Evolutionary conservation across 2,888 invertebrate genomes (phyloP).

Genomic region (Noctua fimbriata): DNA sequence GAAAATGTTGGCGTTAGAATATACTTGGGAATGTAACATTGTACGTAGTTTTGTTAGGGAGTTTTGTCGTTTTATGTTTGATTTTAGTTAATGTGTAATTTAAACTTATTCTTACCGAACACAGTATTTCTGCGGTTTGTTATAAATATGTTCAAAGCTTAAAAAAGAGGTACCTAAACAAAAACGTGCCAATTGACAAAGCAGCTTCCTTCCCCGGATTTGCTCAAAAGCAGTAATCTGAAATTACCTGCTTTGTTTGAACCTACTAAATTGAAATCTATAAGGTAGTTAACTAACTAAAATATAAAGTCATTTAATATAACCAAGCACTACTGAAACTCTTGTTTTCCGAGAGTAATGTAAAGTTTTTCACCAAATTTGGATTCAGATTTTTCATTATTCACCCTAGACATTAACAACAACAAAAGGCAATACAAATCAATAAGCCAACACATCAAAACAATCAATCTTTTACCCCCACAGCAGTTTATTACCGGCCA

Average conservation of each 20-base stretch:
- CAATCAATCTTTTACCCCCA: conserved; percentile 36
- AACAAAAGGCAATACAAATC: conserved; percentile 30
- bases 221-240: neutral
- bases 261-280: neutral
- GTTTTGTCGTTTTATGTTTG: neutral
- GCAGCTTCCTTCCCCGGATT: neutral
- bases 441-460: conserved; percentile 37
- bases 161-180: neutral
- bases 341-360: neutral
- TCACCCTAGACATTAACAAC: neutral
- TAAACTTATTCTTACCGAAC: neutral
- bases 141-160: neutral
- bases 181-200: neutral
- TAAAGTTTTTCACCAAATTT: neutral
- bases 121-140: neutral
- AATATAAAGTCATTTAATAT: too few relatives aligned
- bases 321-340: neutral
- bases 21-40: conserved; percentile 19
- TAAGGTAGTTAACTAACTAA: neutral
- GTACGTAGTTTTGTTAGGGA: conserved; percentile 16
- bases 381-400: neutral
- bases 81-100: neutral
- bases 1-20: conserved; percentile 67
- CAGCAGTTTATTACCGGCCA: conserved; percentile 56
- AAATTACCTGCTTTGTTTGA: neutral